A percentile compares a stretch with the other conserved stretches of the same genome.
Evolutionary conservation across 2,797 vertebrate species (phyloP).

Genomic region (Falco peregrinus): DNA sequence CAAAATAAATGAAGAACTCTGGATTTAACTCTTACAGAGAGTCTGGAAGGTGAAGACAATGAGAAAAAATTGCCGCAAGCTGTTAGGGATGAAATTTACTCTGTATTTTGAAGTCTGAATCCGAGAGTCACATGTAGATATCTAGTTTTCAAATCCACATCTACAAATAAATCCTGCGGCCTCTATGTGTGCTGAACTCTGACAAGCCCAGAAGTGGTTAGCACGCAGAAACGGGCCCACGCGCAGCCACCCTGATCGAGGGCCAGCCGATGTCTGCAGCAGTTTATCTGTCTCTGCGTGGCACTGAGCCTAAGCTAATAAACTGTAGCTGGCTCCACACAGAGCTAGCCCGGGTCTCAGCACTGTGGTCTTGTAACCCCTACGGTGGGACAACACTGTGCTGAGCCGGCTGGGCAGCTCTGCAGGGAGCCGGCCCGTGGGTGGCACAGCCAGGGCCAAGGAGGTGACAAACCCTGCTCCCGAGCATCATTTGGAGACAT

Average conservation of each 20-base stretch:
- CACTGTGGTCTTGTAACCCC: rapidly evolving
- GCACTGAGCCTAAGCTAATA: not conserved
- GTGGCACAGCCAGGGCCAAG: not conserved
- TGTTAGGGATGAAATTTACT: not conserved
- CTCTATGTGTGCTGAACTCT: rapidly evolving
- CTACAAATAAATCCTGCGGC: not conserved
- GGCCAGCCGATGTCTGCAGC: not conserved
- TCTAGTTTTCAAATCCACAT: not conserved
- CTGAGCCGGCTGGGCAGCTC: not conserved
- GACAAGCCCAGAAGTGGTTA: not conserved
- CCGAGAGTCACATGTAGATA: rapidly evolving
- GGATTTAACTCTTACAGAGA: not conserved
- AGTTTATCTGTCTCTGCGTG: not conserved
- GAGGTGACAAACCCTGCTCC: not conserved
- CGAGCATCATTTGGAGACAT: rapidly evolving
- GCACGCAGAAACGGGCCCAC: rapidly evolving
- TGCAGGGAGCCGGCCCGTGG: rapidly evolving
- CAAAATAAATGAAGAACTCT: not conserved
- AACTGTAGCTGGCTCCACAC: not conserved
- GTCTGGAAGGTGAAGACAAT: not conserved
- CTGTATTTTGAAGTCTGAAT: not conserved
- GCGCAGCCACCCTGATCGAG: not conserved
- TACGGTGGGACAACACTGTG: rapidly evolving
- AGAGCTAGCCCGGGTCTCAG: not conserved
- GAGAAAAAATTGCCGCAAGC: not conserved